Base-by-base conservation (phyloP, 2,888 invertebrate species). In the Pachydiplax longipennis region DNA sequence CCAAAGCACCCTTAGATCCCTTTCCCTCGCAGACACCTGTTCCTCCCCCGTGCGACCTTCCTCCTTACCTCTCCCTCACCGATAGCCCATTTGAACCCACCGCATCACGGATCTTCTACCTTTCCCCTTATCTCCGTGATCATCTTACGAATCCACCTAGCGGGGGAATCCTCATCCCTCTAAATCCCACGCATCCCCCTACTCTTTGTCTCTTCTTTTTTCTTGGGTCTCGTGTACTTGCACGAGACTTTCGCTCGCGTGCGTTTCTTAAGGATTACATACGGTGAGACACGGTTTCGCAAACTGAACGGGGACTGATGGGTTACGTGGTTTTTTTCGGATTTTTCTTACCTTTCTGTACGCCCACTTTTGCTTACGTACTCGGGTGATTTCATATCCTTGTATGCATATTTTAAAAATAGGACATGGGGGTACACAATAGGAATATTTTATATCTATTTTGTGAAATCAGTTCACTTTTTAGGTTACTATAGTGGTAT, bases 181-280 rank as follows among this genome's bases (percentile, higher is more conserved):
- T 10, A 10, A 44, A 73, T 73, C 73, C 73, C 73, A 73, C 73
- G 73, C 73, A 73, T 73, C 73, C 53, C 22, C 73, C 3, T 18
- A 25, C 73, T 25, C 73, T 73, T 25, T 65, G n/a, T 65, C n/a
- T 61, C n/a, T 65, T n/a, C 65, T 13, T 25, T 65, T 25, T 25
- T 65, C 65, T 65, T 25, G 5, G 25, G 25, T 31, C 73, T 25
- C 73, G 73, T 73, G 73, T 31, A 31, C 31, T 13, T 73, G 73
- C 73, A 73, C 73, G 73, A 73, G 73, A 73, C 73, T 73, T 73
- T 73, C 73, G 73, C 73, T 73, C 73, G 73, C 73, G 73, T 73
- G 73, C 31, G 25, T 73, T 10, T 12, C 3, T 4, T 13, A 3
- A 31, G 3, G 73, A 25, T 25, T 25, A 6, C 31, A 1, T 53